phyloP scores from a whole-genome alignment of 2,888 invertebrate species.

The Syrista parreyssii region DNA sequence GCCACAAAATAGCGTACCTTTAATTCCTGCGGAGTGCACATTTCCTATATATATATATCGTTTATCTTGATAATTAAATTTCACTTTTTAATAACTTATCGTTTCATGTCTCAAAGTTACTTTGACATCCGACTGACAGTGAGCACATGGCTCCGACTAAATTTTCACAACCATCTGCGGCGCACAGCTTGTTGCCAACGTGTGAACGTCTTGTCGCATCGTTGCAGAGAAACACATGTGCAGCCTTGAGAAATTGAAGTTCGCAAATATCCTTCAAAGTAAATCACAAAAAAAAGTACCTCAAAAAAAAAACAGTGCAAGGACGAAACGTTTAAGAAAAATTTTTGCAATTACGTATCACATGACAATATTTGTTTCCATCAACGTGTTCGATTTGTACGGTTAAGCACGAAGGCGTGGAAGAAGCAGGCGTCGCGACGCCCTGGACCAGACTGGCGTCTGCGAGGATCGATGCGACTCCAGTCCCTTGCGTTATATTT shows the following conservation, averaged over 20 bases:
- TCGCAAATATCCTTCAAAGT: background rate
- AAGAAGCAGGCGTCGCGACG: constrained; percentile 43
- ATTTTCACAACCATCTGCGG: background rate
- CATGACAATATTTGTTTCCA: background rate
- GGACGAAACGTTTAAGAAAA: background rate
- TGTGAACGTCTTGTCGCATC: background rate
- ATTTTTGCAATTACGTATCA: background rate
- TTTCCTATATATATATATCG: constrained; percentile 29
- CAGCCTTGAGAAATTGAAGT: background rate
- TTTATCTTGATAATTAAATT: background rate
- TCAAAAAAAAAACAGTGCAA: background rate
- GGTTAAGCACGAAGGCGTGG: background rate
- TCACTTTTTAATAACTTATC: background rate
- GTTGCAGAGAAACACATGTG: background rate
- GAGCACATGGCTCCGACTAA: background rate
- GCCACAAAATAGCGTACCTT: constrained; percentile 58
- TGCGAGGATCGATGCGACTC: constrained; percentile 55
- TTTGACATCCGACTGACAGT: background rate
- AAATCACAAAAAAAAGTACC: background rate
- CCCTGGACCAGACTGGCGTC: constrained; percentile 62
- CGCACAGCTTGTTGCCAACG: background rate
- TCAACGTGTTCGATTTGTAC: background rate
- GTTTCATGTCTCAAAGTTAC: background rate
- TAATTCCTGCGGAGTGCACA: constrained; percentile 68
- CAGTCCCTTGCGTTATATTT: background rate